Evolutionary conservation across 2,888 invertebrate species (phyloP).

Genomic region (Eledona agricola): DNA sequence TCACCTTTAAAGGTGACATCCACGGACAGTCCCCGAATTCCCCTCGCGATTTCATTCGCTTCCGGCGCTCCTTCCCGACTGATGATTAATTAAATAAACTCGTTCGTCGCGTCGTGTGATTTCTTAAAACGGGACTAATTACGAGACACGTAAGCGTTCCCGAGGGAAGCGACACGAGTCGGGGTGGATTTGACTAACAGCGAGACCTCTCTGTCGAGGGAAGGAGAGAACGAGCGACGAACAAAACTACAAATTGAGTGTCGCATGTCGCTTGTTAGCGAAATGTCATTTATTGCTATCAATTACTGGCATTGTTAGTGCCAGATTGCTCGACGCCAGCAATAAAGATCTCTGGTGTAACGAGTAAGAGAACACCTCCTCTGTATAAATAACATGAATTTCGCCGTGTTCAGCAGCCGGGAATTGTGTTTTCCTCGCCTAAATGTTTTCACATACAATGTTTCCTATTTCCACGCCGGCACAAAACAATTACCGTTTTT

Average conservation of each 20-base stretch:
- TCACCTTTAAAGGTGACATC: too few relatives aligned
- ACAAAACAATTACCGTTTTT: conserved; percentile 36
- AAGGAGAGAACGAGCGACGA: conserved; percentile 34
- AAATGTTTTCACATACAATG: conserved; percentile 36
- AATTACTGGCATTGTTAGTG: conserved; percentile 54
- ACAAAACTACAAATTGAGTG: conserved; percentile 48
- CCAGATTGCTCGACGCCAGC: conserved; percentile 47
- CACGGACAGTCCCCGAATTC: too few relatives aligned
- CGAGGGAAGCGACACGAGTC: conserved; percentile 37
- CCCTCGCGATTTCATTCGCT: too few relatives aligned
- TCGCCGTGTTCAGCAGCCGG: conserved; percentile 24
- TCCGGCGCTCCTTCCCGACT: too few relatives aligned
- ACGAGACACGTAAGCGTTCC: conserved; percentile 39
- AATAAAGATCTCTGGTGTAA: conserved; percentile 46
- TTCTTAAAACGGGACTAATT: conserved; percentile 44
- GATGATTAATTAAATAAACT: conserved; percentile 7
- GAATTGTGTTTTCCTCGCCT: conserved; percentile 36
- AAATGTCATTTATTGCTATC: conserved; percentile 54
- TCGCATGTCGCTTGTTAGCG: conserved; percentile 54
- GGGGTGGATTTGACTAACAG: conserved; percentile 42
- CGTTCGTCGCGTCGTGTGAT: conserved; percentile 16
- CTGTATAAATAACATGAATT: conserved; percentile 41
- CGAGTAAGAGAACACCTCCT: conserved; percentile 45
- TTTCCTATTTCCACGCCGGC: conserved; percentile 34
- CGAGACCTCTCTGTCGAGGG: conserved; percentile 30